These are phyloP conservation scores for Dasypolia templi DNA, from an alignment of 2,888 invertebrate genomes.

Conservation along the genomic window DNA sequence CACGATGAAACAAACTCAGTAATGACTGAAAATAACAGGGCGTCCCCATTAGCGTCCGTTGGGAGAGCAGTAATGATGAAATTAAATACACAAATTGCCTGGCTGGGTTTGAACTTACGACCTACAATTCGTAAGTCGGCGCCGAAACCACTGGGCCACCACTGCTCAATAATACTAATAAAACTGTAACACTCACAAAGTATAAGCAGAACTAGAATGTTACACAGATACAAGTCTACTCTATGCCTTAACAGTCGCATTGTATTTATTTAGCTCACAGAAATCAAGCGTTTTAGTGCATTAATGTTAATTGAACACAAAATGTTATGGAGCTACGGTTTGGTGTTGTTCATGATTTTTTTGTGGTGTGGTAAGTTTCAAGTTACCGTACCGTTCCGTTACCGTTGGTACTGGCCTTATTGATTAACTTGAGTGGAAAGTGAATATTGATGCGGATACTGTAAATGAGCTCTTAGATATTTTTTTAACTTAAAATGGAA, in stretches of 20 bases:
- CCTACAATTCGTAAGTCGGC: no score
- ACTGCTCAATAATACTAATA: neutral
- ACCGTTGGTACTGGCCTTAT: no score
- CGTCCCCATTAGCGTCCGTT: no score
- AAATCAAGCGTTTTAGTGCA: slow-evolving; percentile 25
- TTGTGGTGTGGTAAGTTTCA: slow-evolving; percentile 41
- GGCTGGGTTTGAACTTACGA: no score
- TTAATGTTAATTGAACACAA: slow-evolving; percentile 6
- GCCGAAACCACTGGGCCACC: no score
- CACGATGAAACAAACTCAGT: no score
- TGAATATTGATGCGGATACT: neutral
- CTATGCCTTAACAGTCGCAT: slow-evolving; percentile 26
- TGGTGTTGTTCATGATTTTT: slow-evolving; percentile 8
- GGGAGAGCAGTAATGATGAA: no score
- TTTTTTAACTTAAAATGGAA: no score
- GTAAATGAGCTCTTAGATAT: neutral
- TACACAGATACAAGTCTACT: neutral
- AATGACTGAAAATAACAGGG: no score
- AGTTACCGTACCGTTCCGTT: no score
- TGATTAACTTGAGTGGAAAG: neutral
- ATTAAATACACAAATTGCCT: no score
- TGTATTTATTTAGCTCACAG: slow-evolving; percentile 28
- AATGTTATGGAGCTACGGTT: slow-evolving; percentile 24
- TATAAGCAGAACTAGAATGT: neutral
- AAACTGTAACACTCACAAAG: neutral